Conservation (phyloP, 2,113 vertebrate genomes). For the Aplodontia rufa region DNA sequence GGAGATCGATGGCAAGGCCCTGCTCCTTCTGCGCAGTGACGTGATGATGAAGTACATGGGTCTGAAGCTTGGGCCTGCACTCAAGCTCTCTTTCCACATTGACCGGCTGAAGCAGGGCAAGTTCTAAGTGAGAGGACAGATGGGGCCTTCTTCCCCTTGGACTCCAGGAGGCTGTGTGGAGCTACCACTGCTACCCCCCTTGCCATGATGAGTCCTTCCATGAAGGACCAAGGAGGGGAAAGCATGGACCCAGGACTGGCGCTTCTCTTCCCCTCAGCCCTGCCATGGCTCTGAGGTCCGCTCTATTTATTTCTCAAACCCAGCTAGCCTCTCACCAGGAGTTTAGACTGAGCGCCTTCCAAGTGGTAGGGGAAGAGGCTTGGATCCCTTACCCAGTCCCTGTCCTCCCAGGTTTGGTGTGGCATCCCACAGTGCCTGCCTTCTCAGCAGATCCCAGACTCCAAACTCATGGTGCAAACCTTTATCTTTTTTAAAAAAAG, state of each 20-base stretch:
- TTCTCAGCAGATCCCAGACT: constrained; percentile 41
- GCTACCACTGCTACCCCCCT: neutral
- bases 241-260: neutral
- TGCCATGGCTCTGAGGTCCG: neutral
- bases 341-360: constrained; percentile 35
- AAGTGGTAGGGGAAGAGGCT: constrained; percentile 29
- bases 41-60: constrained; percentile 93
- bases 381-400: neutral
- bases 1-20: constrained; percentile 78
- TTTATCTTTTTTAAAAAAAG: constrained; percentile 60
- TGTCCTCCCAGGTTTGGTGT: neutral
- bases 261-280: constrained; percentile 39
- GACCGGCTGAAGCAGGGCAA: constrained; percentile 96
- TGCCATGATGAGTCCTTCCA: constrained; percentile 63
- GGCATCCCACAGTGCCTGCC: neutral
- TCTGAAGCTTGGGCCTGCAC: constrained; percentile 96
- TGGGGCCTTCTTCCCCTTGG: neutral
- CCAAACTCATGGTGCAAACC: constrained; percentile 65
- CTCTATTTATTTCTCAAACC: constrained; percentile 69
- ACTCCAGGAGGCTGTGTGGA: constrained; percentile 37
- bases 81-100: constrained; percentile 98
- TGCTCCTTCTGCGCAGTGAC: constrained; percentile 77
- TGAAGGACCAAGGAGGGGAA: constrained; percentile 68
- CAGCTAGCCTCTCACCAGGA: neutral
- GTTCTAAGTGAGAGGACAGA: constrained; percentile 80